Percentiles rank a stretch among this genome's conserved stretches.
phyloP scores from a whole-genome alignment of 64 coral and sea anemone genomes.

The Montipora sp. region DNA sequence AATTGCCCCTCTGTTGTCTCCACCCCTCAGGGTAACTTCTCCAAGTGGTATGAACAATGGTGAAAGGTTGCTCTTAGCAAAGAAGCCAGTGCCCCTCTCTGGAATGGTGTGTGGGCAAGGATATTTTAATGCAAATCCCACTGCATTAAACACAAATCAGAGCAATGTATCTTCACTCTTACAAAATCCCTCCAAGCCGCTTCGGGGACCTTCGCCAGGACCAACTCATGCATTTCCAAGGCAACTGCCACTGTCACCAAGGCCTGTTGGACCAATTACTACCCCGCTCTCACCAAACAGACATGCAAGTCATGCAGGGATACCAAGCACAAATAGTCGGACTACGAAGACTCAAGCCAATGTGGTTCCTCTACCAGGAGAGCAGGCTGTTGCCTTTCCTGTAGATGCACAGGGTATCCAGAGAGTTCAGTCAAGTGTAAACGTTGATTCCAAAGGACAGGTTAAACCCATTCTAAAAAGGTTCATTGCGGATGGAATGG shows the following conservation, averaged over 20 bases:
- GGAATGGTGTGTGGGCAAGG: neutral
- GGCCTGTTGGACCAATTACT: neutral
- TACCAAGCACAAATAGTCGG: neutral
- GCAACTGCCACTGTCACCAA: slow-evolving; percentile 4
- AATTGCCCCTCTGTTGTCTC: slow-evolving; percentile 51
- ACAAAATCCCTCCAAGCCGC: neutral
- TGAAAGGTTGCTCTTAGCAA: slow-evolving; percentile 13
- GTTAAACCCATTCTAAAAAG: slow-evolving; percentile 69
- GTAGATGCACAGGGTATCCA: neutral
- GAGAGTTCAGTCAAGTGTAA: neutral
- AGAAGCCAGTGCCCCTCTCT: neutral
- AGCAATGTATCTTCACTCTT: neutral
- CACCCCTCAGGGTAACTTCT: slow-evolving; percentile 10
- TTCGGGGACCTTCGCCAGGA: neutral
- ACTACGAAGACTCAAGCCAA: neutral
- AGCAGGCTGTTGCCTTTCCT: neutral
- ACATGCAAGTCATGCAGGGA: neutral
- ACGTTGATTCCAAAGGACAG: slow-evolving; percentile 22
- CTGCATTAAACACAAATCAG: neutral
- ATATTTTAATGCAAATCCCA: slow-evolving; percentile 19
- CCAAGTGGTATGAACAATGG: neutral
- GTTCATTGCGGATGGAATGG: slow-evolving; percentile 80
- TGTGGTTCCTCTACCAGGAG: neutral
- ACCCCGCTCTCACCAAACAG: neutral
- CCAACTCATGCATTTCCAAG: neutral